Conservation (phyloP, 2,113 vertebrate genomes). For the Mungos mungo region DNA sequence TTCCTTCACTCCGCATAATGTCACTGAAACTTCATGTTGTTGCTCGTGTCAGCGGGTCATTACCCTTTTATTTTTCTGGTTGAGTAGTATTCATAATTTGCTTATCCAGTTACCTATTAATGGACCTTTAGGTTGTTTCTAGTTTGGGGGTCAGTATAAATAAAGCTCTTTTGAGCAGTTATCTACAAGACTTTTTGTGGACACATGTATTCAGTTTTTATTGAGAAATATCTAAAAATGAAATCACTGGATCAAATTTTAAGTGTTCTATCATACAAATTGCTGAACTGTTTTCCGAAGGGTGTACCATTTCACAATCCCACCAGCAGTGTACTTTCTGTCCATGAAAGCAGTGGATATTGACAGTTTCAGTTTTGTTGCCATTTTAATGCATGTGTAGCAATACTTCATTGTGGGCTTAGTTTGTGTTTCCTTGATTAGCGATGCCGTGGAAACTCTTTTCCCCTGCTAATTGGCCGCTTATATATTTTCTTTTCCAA, state of each 20-base stretch:
- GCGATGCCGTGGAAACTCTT: neutral
- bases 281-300: neutral
- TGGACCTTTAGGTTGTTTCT: neutral
- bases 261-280: neutral
- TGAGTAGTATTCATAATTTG: neutral
- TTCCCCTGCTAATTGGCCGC: neutral
- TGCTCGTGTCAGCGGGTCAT: neutral
- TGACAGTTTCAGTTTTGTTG: neutral
- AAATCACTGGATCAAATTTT: neutral
- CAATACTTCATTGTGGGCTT: neutral
- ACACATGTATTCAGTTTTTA: neutral
- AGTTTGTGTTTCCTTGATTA: neutral
- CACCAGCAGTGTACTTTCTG: neutral
- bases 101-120: neutral
- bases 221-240: neutral
- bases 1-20: neutral
- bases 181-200: neutral
- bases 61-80: neutral
- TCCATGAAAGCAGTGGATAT: neutral
- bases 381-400: neutral
- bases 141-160: neutral
- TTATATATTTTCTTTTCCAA: neutral
- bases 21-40: neutral
- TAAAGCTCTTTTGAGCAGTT: neutral
- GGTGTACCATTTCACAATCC: neutral